These are phyloP conservation scores for Epinotia brunnichana DNA, from an alignment of 2,888 invertebrate genomes.

Conservation along the genomic window DNA sequence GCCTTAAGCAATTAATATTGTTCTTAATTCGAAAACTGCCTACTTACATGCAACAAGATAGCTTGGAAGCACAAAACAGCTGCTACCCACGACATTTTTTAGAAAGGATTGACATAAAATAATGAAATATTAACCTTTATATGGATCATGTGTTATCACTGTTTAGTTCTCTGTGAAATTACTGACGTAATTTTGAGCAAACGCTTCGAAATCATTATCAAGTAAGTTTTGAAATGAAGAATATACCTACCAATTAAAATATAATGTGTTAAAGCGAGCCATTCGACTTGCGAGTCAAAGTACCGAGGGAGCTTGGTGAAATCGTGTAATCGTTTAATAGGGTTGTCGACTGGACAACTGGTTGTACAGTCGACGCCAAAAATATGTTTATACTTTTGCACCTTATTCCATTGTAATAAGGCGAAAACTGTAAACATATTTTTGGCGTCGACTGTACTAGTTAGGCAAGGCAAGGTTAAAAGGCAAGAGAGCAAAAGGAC, in stretches of 20 bases:
- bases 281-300: background rate
- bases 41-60: slow-evolving; percentile 35
- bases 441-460: no score
- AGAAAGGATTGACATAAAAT: slow-evolving; percentile 12
- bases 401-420: no score
- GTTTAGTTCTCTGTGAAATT: slow-evolving; percentile 25
- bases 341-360: no score
- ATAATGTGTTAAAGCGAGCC: background rate
- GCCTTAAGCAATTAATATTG: background rate
- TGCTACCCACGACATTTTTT: slow-evolving; percentile 20
- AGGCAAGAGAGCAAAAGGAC: no score
- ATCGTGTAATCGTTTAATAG: no score
- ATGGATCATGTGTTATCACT: slow-evolving; percentile 35
- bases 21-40: background rate
- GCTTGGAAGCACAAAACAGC: slow-evolving; percentile 30
- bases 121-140: slow-evolving; percentile 37
- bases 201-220: slow-evolving; percentile 37
- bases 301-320: background rate
- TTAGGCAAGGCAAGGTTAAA: no score
- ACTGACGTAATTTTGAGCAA: slow-evolving; percentile 22
- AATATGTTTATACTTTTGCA: no score
- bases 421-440: no score
- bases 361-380: no score
- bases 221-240: slow-evolving; percentile 19
- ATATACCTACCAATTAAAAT: slow-evolving; percentile 7